Evolutionary conservation across 2,113 vertebrate genomes (phyloP), one percentile per base, ranked within the genome.

Genomic region (Dinomys branickii): DNA sequence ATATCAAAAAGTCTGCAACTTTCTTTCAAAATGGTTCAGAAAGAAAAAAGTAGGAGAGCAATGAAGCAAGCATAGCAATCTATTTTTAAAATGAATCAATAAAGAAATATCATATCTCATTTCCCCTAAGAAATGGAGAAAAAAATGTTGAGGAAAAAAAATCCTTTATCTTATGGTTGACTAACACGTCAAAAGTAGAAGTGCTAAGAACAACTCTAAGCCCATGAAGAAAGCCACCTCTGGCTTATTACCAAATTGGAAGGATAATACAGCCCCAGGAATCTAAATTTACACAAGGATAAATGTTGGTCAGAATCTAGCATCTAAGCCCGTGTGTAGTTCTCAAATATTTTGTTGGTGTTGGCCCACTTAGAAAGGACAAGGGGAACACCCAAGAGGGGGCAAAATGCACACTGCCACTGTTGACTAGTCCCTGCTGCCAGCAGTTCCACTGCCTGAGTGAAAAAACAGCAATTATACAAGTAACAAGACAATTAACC

Each of bases 251-350:
- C 69, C 65, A 87, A 82, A 91, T 5, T 26, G 50, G 44, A 96
- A 92, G 38, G 41, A 73, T 54, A 89, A 88, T 50, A 82, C 0
- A 78, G 50, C 78, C 47, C 54, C 11, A 5, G 89, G 67, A 94
- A 92, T 87, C 85, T 80, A 83, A 96, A 95, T 38, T 82, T 89
- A 94, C 26, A 92, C 28, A 83, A 96, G 93, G 44, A 86, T 59
- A 92, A 94, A 81, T 88, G 85, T 7, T 93, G 83, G 56, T 81
- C 50, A 50, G 59, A 80, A 28, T 83, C 59, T 84, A 84, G 80
- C 10, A 3, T 94, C 52, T 89, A 92, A 81, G 84, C 56, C 75
- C 63, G 65, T 61, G n/a, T n/a, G n/a, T n/a, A 75, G 58, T 92
- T 96, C 77, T 94, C 90, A 94, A 90, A 59, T 94, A 61, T 63